These are phyloP conservation scores for Poecile atricapillus DNA, from an alignment of 2,113 vertebrate species.

Conservation along the genomic window DNA sequence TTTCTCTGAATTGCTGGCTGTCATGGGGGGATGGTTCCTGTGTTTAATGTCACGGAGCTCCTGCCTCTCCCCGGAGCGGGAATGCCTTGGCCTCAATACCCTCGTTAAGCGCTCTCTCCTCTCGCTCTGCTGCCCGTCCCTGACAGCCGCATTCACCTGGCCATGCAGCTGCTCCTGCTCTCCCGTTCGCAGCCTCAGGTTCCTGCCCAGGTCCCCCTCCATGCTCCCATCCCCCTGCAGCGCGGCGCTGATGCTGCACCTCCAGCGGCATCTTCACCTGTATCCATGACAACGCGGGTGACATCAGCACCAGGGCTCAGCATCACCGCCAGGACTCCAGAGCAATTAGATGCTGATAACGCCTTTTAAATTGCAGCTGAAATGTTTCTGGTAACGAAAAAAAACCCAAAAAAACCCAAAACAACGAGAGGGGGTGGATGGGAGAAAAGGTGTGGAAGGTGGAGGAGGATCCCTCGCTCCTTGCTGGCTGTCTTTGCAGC, in stretches of 20 bases:
- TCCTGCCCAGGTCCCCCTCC: background rate
- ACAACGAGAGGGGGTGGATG: background rate
- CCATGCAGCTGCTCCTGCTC: background rate
- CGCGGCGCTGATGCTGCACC: constrained; percentile 14
- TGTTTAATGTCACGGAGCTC: background rate
- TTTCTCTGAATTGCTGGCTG: constrained; percentile 21
- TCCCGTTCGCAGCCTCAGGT: background rate
- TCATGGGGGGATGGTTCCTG: background rate
- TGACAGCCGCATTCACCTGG: background rate
- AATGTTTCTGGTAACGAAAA: background rate
- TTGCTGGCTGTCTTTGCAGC: background rate
- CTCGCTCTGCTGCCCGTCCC: background rate
- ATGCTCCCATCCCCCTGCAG: background rate
- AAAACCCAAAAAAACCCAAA: background rate
- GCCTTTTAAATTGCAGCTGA: constrained; percentile 34
- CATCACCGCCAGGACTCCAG: constrained; percentile 20
- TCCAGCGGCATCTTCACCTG: constrained; percentile 40
- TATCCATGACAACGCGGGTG: constrained; percentile 70
- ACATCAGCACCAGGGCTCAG: constrained; percentile 35
- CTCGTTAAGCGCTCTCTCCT: background rate
- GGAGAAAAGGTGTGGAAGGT: background rate
- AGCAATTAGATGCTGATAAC: constrained; percentile 35
- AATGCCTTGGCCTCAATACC: background rate
- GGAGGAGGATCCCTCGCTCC: background rate
- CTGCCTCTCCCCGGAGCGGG: background rate